phyloP scores from a whole-genome alignment of 2,113 vertebrate genomes.

The Ceratotherium simum region DNA sequence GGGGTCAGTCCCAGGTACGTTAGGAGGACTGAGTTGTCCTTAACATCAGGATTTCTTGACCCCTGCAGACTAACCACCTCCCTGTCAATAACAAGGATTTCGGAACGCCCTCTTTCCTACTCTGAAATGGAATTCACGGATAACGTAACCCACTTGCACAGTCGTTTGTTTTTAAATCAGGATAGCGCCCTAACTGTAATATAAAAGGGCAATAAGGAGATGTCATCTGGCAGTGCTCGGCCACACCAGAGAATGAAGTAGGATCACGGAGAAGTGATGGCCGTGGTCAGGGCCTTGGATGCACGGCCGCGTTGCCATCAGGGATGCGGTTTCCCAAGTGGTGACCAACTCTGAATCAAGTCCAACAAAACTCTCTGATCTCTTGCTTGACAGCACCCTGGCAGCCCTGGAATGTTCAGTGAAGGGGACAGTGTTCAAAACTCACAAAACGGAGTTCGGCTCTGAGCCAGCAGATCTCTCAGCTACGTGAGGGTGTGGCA shows the following conservation, averaged over 20 bases:
- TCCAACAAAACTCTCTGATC: not conserved
- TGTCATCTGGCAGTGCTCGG: rapidly evolving
- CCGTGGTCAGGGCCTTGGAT: rapidly evolving
- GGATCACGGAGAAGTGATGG: rapidly evolving
- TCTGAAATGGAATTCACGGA: not conserved
- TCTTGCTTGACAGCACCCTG: not conserved
- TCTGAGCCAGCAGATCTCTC: not conserved
- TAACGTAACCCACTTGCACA: not conserved
- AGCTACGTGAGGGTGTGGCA: not conserved
- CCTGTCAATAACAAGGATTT: not conserved
- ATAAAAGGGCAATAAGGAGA: not conserved
- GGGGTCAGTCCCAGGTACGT: not conserved
- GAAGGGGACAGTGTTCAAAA: not conserved
- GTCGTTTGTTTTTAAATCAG: not conserved
- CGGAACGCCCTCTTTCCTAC: not conserved
- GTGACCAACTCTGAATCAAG: rapidly evolving
- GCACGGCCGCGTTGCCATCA: rapidly evolving
- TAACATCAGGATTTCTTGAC: not conserved
- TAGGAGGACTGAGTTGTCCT: not conserved
- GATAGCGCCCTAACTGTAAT: too few relatives aligned
- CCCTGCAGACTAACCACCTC: not conserved
- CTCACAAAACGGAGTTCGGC: rapidly evolving
- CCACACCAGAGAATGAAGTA: rapidly evolving
- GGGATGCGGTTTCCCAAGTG: not conserved
- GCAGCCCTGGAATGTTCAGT: not conserved